Base-by-base conservation (phyloP, 2,888 invertebrate genomes). In the Microctonus hyperodae region DNA sequence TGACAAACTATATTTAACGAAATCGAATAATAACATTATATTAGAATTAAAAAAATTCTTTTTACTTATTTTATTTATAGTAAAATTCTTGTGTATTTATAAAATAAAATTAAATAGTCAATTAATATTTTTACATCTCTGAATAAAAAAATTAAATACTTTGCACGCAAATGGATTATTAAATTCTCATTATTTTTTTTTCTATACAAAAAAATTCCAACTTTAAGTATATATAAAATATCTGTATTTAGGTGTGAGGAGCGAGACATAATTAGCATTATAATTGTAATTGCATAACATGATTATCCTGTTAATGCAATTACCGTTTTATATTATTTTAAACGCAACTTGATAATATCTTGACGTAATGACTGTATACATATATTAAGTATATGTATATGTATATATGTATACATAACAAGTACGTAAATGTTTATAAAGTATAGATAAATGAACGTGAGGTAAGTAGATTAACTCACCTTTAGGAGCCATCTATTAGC, bases 401-500 rank as follows among this genome's bases (percentile, higher is more conserved):
- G 50, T 25, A 51, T 25, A 16, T 16, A 44, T 44, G 44, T 44
- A 44, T 44, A 16, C n/a, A n/a, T n/a, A n/a, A n/a, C 44, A 44
- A n/a, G 6, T n/a, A n/a, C n/a, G n/a, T n/a, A n/a, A n/a, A n/a
- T n/a, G n/a, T 16, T 44, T 44, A 44, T 44, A 44, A 1, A 16
- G 44, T 16, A n/a, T n/a, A 16, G 16, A 44, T 16, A 23, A 37
- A 13, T 37, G 4, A 35, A 22, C 37, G 44, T 35, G 33, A 13
- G 11, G 44, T 28, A 23, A n/a, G 6, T 28, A 51, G 58, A 53
- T 53, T 35, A 51, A 62, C 5, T 53, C 33, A 50, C 31, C 55
- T 23, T 16, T 25, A 44, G 28, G 66, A 44, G 61, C 61, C 61
- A 66, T 66, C 66, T 66, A 35, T 62, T 61, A 61, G 25, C 56